Percentiles rank a stretch among this genome's conserved stretches.
phyloP scores from a whole-genome alignment of 2,113 vertebrate genomes.

The Mesoclemmys tuberculata region DNA sequence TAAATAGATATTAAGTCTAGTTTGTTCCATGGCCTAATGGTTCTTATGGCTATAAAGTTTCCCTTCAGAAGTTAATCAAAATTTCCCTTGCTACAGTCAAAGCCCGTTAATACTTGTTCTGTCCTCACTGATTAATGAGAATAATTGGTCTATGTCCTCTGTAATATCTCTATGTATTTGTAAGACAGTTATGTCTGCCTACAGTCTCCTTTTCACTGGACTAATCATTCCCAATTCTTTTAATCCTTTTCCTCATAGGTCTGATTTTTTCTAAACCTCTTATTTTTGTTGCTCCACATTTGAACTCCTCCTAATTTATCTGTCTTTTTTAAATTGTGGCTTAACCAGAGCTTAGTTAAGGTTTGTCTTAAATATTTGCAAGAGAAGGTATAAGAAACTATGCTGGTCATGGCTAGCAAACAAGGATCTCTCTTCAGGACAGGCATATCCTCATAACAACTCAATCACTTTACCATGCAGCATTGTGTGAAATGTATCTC shows the following conservation, averaged over 20 bases:
- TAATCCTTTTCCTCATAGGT: not conserved
- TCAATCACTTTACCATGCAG: not conserved
- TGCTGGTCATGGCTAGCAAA: not conserved
- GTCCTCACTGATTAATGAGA: not conserved
- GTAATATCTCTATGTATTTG: not conserved
- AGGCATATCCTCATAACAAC: not conserved
- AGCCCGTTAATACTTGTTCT: not conserved
- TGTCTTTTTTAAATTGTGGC: not conserved
- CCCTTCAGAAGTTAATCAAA: not conserved
- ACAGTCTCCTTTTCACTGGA: not conserved
- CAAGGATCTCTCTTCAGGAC: not conserved
- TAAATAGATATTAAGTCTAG: not conserved
- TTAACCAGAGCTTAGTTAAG: not conserved
- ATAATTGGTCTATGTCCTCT: fast-evolving
- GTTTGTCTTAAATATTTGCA: not conserved
- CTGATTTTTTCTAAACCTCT: not conserved
- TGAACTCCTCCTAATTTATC: not conserved
- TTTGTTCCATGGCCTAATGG: not conserved
- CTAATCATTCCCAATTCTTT: not conserved
- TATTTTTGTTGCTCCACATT: not conserved
- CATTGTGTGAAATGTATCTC: not conserved
- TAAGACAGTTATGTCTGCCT: not conserved
- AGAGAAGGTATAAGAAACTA: not conserved
- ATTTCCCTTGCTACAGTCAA: not conserved
- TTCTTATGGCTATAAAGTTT: not conserved